Percentiles rank a stretch among this genome's conserved stretches.
phyloP scores from a whole-genome alignment of 2,797 vertebrate species.

The Ctenopoma multispine region DNA sequence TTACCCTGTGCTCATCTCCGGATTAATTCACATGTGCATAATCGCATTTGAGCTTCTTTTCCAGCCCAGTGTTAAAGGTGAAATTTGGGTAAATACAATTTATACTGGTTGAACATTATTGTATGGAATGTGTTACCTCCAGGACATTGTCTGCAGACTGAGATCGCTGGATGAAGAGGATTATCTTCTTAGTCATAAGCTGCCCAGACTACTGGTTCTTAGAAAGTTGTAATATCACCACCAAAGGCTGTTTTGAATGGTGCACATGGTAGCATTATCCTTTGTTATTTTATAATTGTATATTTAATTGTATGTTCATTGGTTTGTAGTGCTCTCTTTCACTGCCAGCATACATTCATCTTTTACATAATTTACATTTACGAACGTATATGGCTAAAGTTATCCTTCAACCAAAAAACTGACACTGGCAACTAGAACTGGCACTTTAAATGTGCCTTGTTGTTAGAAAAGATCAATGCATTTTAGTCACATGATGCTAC shows the following conservation, averaged over 20 bases:
- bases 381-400: background rate
- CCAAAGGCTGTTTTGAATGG: slow-evolving; percentile 48
- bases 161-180: slow-evolving; percentile 73
- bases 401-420: too few species aligned
- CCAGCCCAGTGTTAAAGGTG: slow-evolving; percentile 88
- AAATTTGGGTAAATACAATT: slow-evolving; percentile 93
- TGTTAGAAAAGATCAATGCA: slow-evolving; percentile 32
- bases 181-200: slow-evolving; percentile 72
- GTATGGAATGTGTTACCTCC: slow-evolving; percentile 83
- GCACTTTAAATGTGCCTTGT: background rate
- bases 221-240: slow-evolving; percentile 63
- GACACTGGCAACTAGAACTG: too few species aligned
- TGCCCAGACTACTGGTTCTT: slow-evolving; percentile 63
- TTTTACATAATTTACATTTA: slow-evolving; percentile 8
- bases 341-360: slow-evolving; percentile 6
- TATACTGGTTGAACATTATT: slow-evolving; percentile 91
- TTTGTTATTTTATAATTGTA: slow-evolving; percentile 60
- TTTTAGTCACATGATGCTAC: slow-evolving; percentile 46
- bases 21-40: slow-evolving; percentile 98
- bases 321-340: slow-evolving; percentile 41
- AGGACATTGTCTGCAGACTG: slow-evolving; percentile 74
- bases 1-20: slow-evolving; percentile 92
- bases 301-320: slow-evolving; percentile 43
- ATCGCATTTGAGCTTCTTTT: slow-evolving; percentile 94
- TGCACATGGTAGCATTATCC: slow-evolving; percentile 49